Percentiles rank a stretch among this genome's conserved stretches.
phyloP scores from a whole-genome alignment of 2,888 invertebrate species.

The Xestoiulus laeticollis region DNA sequence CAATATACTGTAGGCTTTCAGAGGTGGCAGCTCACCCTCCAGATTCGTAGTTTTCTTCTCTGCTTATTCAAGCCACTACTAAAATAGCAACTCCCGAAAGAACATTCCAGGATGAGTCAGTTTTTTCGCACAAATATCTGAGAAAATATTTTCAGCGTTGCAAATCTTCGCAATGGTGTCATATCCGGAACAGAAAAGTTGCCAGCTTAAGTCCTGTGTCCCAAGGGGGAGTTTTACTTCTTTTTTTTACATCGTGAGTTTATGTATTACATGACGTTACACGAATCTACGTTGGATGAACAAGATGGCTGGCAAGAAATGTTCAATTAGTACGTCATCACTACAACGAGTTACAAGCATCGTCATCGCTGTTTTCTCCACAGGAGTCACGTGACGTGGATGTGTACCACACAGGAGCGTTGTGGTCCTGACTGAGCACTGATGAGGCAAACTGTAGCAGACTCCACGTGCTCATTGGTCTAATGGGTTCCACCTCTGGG shows the following conservation, averaged over 20 bases:
- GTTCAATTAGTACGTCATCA: background rate
- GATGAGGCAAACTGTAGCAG: constrained; percentile 42
- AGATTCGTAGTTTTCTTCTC: too few relatives aligned
- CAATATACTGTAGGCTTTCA: too few relatives aligned
- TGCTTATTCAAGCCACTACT: too few relatives aligned
- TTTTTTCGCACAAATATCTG: background rate
- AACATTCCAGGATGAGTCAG: background rate
- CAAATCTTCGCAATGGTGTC: background rate
- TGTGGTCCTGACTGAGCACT: constrained; percentile 36
- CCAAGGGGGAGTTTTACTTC: background rate
- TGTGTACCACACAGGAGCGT: constrained; percentile 44
- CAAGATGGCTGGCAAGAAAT: constrained; percentile 23
- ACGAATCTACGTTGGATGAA: background rate
- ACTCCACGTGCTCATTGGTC: constrained; percentile 42
- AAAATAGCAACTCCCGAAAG: background rate
- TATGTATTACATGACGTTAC: background rate
- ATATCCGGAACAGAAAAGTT: background rate
- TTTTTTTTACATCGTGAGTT: background rate
- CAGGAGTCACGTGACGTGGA: background rate
- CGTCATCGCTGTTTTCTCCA: background rate
- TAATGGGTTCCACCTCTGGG: background rate
- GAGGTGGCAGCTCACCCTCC: too few relatives aligned
- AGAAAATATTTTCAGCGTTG: background rate
- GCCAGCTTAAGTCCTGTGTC: background rate
- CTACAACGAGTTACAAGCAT: constrained; percentile 21